Evolutionary conservation across 2,797 vertebrate genomes (phyloP).

Genomic region (Stomatorhinus walkeri): DNA sequence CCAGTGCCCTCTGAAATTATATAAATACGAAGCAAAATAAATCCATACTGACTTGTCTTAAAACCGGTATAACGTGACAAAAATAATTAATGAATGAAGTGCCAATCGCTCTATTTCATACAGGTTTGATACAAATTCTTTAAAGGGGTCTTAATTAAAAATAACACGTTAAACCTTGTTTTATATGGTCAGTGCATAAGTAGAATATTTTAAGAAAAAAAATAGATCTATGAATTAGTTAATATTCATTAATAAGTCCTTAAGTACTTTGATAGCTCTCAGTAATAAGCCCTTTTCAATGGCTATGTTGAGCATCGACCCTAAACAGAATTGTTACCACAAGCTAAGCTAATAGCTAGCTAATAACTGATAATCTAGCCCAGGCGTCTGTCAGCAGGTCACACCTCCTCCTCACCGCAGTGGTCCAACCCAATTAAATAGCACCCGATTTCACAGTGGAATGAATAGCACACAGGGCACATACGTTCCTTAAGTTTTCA

Average conservation of each 20-base stretch:
- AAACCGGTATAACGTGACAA: background rate
- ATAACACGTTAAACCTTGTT: conserved; percentile 4
- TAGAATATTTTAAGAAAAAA: background rate
- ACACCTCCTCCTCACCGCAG: conserved; percentile 33
- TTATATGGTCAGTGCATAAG: background rate
- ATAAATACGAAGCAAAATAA: background rate
- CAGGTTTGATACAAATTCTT: background rate
- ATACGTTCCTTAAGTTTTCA: conserved; percentile 36
- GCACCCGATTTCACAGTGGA: conserved; percentile 74
- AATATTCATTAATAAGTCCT: background rate
- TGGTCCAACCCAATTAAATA: conserved; percentile 50
- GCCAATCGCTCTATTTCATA: background rate
- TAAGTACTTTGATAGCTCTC: background rate
- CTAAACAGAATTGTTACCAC: background rate
- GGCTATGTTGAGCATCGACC: conserved; percentile 9
- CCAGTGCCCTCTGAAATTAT: background rate
- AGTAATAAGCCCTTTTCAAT: conserved; percentile 10
- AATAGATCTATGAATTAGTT: background rate
- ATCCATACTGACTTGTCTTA: background rate
- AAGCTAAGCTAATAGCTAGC: no score
- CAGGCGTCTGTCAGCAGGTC: conserved; percentile 21
- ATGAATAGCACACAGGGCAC: conserved; percentile 46
- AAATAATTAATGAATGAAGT: background rate
- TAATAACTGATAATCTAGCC: background rate
- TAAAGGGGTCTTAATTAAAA: background rate